A percentile compares a stretch with the other conserved stretches of the same genome.
phyloP scores from a whole-genome alignment of 2,888 invertebrate genomes.

The Eucera pruinosa region DNA sequence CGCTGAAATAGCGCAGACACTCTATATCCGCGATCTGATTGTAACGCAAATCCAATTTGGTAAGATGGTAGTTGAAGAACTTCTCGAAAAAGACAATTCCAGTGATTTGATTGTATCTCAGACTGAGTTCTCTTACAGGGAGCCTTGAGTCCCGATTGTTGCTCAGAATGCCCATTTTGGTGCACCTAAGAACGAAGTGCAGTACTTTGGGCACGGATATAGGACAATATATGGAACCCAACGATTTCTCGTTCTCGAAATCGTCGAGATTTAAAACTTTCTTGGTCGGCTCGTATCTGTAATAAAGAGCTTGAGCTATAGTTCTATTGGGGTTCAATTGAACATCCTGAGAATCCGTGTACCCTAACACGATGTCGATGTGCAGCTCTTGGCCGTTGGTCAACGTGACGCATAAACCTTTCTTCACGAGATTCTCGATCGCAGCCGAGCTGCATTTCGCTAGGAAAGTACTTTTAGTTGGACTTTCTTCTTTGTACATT shows the following conservation, averaged over 20 bases:
- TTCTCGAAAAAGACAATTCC: conserved; percentile 75
- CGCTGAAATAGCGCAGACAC: conserved; percentile 76
- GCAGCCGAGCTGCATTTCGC: conserved; percentile 72
- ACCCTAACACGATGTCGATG: conserved; percentile 80
- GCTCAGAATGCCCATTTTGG: conserved; percentile 67
- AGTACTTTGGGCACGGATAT: conserved; percentile 76
- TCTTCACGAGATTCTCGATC: conserved; percentile 76
- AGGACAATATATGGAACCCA: conserved; percentile 79
- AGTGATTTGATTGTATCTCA: conserved; percentile 76
- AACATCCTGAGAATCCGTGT: conserved; percentile 70
- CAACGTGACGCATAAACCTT: conserved; percentile 71
- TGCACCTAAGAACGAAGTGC: conserved; percentile 73
- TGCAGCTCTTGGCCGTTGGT: conserved; percentile 67
- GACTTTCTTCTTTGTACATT: conserved; percentile 73
- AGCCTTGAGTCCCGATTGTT: conserved; percentile 71
- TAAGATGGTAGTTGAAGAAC: conserved; percentile 75
- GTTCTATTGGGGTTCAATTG: conserved; percentile 72
- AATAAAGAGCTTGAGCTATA: conserved; percentile 71
- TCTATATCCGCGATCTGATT: conserved; percentile 77
- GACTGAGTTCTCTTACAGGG: conserved; percentile 77
- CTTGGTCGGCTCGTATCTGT: conserved; percentile 73
- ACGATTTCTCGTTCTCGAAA: conserved; percentile 76
- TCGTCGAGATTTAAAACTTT: conserved; percentile 78
- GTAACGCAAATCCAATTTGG: conserved; percentile 77
- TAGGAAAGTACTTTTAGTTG: conserved; percentile 76